Evolutionary conservation across 2,888 invertebrate species (phyloP), one percentile per base, ranked within the genome.

Genomic region (Steromphala cineraria): DNA sequence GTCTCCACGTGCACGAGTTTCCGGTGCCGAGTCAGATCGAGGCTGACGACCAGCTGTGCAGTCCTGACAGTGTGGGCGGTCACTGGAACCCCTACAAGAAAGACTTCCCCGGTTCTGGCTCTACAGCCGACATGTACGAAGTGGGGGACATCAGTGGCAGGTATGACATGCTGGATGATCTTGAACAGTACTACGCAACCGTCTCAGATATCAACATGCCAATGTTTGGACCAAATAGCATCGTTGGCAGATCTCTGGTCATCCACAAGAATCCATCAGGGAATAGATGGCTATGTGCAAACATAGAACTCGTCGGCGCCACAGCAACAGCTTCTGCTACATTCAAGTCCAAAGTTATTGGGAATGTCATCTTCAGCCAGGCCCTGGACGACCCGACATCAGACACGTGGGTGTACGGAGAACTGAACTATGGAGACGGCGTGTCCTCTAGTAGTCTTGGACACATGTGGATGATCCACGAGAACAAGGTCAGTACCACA

Each of bases 91-190:
- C 98, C 0, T 95, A 93, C 82, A 89, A 90, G 77, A 93, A 93
- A 15, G 88, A 91, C 78, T 87, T 93, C 24, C 90, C 91, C 0
- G 10, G 81, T 0, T 77, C 88, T 1, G 93, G 90, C 2, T 95
- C 95, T 53, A 97, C 97, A 0, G 97, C 97, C 92, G 98, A 98
- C 93, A 96, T 97, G 92, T 98, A 98, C 90, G 96, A 97, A 0
- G 94, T 98, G 2, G 98, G 98, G 0, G 98, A 98, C 92, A 94
- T 98, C 15, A 96, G 97, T 79, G 98, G 98, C 24, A 98, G 98
- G 93, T 95, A 97, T 92, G 98, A 98, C 0, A 94, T 95, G 8
- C 94, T 98, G 17, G 96, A 95, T 84, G 96, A 96, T 0, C 93
- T 95, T 53, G 95, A 95, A 0, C 94, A 94, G 0, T 87, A 92